Evolutionary conservation across 2,888 invertebrate species (phyloP).

Genomic region (Pachydiplax longipennis): DNA sequence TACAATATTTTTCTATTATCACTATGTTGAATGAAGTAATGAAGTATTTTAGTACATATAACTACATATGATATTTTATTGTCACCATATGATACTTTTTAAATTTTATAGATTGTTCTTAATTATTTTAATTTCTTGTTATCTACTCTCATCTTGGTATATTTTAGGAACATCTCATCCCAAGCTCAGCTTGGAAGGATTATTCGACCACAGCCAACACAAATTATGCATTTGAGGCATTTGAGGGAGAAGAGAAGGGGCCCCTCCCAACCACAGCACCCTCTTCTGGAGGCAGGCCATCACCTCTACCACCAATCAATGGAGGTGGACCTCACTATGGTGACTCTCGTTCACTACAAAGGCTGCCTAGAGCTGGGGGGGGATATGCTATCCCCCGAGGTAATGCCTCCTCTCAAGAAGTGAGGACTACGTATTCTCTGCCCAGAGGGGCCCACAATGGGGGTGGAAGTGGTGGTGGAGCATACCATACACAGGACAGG

Average conservation of each 20-base stretch:
- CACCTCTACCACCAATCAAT: slow-evolving; percentile 43
- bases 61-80: too few species aligned
- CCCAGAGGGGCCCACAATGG: slow-evolving; percentile 70
- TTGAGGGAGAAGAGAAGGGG: slow-evolving; percentile 79
- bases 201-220: slow-evolving; percentile 78
- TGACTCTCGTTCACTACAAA: slow-evolving; percentile 70
- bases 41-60: too few species aligned
- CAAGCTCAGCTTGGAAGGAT: slow-evolving; percentile 88
- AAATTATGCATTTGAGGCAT: slow-evolving; percentile 90
- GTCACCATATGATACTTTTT: too few species aligned
- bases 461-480: slow-evolving; percentile 44
- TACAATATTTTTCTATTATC: too few species aligned
- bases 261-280: slow-evolving; percentile 38
- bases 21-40: too few species aligned
- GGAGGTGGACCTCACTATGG: slow-evolving; percentile 54
- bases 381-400: slow-evolving; percentile 45
- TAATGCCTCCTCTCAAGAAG: not conserved
- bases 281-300: slow-evolving; percentile 6
- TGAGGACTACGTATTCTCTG: slow-evolving; percentile 75
- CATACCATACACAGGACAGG: slow-evolving; percentile 66
- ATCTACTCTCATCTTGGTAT: too few species aligned
- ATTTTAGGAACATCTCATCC: slow-evolving; percentile 78
- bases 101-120: too few species aligned
- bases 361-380: slow-evolving; percentile 60
- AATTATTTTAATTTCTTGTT: too few species aligned